Evolutionary conservation across 2,797 vertebrate species (phyloP), one percentile per base, ranked within the genome.

Genomic region (Enteromius unitaeniatus): DNA sequence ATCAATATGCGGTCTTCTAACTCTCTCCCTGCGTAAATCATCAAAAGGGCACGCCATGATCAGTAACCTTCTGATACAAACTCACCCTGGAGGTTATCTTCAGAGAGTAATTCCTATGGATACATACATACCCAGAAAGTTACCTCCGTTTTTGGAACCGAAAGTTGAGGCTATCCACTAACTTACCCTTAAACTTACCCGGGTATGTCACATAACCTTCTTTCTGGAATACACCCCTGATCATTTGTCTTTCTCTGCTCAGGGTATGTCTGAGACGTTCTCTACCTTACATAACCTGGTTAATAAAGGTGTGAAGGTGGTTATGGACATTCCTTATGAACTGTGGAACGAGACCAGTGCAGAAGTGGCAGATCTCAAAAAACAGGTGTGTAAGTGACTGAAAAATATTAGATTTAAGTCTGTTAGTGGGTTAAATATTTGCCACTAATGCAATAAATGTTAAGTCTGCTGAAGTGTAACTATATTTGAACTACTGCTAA

Each of bases 181-280:
- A n/a, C n/a, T n/a, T n/a, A n/a, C n/a, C n/a, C n/a, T n/a, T n/a
- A n/a, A n/a, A n/a, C n/a, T n/a, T n/a, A n/a, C n/a, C n/a, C n/a
- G n/a, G n/a, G n/a, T n/a, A n/a, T n/a, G n/a, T n/a, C n/a, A n/a
- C n/a, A n/a, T n/a, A n/a, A n/a, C n/a, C n/a, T n/a, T n/a, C n/a
- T n/a, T n/a, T n/a, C n/a, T n/a, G n/a, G n/a, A n/a, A n/a, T n/a
- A n/a, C n/a, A n/a, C n/a, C n/a, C n/a, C 31, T 67, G 19, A 45
- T n/a, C 1, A 15, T 55, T 45, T 78, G 10, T 78, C 21, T 70
- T 49, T 78, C 1, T 82, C 15, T 86, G 7, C 60, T 5, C 88
- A 99, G 98, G 98, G 98, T 62, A 99, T 99, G 97, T 98, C 97
- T 0, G 98, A 99, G 93, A 99, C 98, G 0, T 99, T 99, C 72